Percentiles rank a stretch among this genome's conserved stretches.
Conservation (phyloP, 2,113 vertebrate genomes). For the Gymnorhina tibicen region DNA sequence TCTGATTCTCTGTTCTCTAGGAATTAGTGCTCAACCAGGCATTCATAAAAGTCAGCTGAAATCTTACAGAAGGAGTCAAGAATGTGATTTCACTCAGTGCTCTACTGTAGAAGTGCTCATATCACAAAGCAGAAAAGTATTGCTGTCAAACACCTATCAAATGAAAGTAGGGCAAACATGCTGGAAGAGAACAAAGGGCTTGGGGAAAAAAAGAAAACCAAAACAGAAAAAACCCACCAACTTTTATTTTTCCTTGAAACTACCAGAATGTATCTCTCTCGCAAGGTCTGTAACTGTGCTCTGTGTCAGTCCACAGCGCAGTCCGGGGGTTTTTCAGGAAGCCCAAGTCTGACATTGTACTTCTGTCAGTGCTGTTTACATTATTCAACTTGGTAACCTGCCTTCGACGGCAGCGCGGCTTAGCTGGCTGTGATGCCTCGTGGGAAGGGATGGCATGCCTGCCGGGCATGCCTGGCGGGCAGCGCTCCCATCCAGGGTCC, state of each 20-base stretch:
- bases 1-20: not conserved
- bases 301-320: not conserved
- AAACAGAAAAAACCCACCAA: not conserved
- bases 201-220: rapidly evolving
- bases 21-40: not conserved
- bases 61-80: not conserved
- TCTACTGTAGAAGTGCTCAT: not conserved
- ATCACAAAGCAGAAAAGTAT: not conserved
- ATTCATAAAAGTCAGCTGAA: not conserved
- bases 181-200: not conserved
- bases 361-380: rapidly evolving
- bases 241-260: not conserved
- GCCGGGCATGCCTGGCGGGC: rapidly evolving
- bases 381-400: rapidly evolving
- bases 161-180: not conserved
- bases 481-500: not conserved
- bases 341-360: not conserved
- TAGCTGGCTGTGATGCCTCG: rapidly evolving
- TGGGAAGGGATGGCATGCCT: not conserved
- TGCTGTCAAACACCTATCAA: not conserved
- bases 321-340: not conserved
- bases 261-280: not conserved
- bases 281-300: not conserved
- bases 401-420: not conserved
- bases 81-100: not conserved